These are phyloP conservation scores for Cercocebus atys DNA, from an alignment of 2,113 vertebrate genomes.

Conservation along the genomic window DNA sequence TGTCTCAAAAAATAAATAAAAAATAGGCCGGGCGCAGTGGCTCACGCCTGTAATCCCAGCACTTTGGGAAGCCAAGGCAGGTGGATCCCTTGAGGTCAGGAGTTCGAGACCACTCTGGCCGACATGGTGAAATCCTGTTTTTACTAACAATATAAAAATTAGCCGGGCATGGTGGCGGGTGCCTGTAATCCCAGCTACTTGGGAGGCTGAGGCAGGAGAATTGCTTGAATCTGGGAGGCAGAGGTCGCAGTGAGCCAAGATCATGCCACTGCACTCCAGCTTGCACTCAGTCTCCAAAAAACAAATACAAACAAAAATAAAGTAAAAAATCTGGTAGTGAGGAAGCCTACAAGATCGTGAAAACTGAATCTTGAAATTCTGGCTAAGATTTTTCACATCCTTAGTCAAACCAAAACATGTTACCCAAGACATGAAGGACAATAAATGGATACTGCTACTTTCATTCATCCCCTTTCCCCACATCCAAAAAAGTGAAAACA, in stretches of 20 bases:
- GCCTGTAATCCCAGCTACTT: too few relatives aligned
- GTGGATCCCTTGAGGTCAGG: not conserved
- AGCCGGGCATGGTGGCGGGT: too few relatives aligned
- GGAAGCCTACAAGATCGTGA: not conserved
- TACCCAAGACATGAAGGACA: not conserved
- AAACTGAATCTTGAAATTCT: not conserved
- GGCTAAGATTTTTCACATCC: not conserved
- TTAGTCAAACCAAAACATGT: conserved; percentile 13
- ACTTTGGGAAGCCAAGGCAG: not conserved
- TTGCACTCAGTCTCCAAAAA: not conserved
- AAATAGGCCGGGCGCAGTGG: too few relatives aligned
- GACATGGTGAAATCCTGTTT: too few relatives aligned
- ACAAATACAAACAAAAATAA: not conserved
- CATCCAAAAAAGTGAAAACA: not conserved
- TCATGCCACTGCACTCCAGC: too few relatives aligned
- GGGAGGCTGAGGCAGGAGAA: too few relatives aligned
- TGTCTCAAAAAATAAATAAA: too few relatives aligned
- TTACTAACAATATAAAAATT: too few relatives aligned
- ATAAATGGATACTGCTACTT: not conserved
- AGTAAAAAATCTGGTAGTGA: not conserved
- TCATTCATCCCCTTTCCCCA: not conserved
- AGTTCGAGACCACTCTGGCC: too few relatives aligned
- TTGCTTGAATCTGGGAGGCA: too few relatives aligned
- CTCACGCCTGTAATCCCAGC: too few relatives aligned
- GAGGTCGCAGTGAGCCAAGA: too few relatives aligned